Evolutionary conservation across 2,113 vertebrate genomes (phyloP).

Genomic region (Tonatia bakeri): DNA sequence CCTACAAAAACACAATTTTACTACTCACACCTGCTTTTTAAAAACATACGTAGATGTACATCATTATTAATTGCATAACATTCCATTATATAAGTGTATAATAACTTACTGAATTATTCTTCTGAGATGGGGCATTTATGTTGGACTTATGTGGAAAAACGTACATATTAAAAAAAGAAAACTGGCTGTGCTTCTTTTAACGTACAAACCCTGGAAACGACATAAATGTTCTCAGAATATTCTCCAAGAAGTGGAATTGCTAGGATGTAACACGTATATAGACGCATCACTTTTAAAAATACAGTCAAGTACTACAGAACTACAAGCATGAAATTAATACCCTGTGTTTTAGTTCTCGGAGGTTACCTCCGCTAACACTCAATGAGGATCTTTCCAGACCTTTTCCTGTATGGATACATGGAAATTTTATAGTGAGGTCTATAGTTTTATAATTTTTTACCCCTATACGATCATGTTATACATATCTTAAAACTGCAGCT

Average conservation of each 20-base stretch:
- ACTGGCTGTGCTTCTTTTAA: not conserved
- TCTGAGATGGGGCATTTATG: constrained; percentile 14
- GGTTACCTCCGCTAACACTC: not conserved
- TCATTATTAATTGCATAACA: not conserved
- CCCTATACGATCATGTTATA: not conserved
- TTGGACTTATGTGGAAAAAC: not conserved
- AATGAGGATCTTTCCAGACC: not conserved
- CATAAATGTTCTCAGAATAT: not conserved
- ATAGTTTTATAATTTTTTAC: not conserved
- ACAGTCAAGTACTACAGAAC: not conserved
- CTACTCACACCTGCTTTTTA: not conserved
- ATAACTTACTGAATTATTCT: not conserved
- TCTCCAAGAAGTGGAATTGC: not conserved
- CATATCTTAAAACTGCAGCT: not conserved
- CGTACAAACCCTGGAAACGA: not conserved
- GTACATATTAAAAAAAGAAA: constrained; percentile 25
- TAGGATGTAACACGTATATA: not conserved
- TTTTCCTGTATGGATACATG: not conserved
- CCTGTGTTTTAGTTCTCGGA: not conserved
- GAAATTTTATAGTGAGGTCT: not conserved
- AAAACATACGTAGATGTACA: not conserved
- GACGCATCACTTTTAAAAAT: not conserved
- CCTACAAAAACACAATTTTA: constrained; percentile 9
- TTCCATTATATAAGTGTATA: not conserved
- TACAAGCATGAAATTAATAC: not conserved